phyloP scores from a whole-genome alignment of 2,888 invertebrate genomes.

The Mythimna lalbum region DNA sequence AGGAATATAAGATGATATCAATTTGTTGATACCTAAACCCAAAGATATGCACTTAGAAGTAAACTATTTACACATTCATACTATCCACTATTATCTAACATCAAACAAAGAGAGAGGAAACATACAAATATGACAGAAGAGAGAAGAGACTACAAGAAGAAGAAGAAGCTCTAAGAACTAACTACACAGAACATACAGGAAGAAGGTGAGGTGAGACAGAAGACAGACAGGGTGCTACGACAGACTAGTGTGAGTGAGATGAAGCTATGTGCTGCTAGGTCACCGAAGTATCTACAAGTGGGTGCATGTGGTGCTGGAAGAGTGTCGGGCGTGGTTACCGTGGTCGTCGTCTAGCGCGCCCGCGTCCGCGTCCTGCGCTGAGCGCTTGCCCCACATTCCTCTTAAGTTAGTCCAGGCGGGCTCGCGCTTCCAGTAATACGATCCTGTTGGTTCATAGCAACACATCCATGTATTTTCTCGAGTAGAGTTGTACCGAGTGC shows the following conservation, averaged over 20 bases:
- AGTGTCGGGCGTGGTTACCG: constrained; percentile 74
- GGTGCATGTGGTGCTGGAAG: constrained; percentile 19
- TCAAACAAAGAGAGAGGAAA: constrained; percentile 19
- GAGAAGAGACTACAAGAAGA: constrained; percentile 43
- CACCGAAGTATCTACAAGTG: constrained; percentile 2
- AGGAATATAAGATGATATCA: neutral
- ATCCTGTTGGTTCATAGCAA: constrained; percentile 86
- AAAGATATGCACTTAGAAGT: neutral
- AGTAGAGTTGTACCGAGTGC: neutral
- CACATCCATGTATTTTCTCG: constrained; percentile 36
- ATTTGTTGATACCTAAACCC: neutral
- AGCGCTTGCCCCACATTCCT: constrained; percentile 95
- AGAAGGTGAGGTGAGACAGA: constrained; percentile 39
- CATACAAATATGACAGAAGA: constrained; percentile 10
- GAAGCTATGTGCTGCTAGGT: constrained; percentile 47
- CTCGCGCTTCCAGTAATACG: constrained; percentile 94
- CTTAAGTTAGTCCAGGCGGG: constrained; percentile 95
- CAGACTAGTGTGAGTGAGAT: constrained; percentile 53
- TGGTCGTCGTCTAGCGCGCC: constrained; percentile 76
- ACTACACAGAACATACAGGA: constrained; percentile 44
- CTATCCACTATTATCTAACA: constrained; percentile 46
- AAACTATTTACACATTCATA: constrained; percentile 27
- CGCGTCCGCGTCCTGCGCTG: constrained; percentile 73
- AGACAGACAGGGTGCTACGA: constrained; percentile 45
- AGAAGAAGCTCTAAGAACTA: constrained; percentile 50